Percentiles rank a stretch among this genome's conserved stretches.
These are phyloP conservation scores for Macrotrachela quadricornifera DNA, from an alignment of 1,140 invertebrate genomes.

Conservation along the genomic window DNA sequence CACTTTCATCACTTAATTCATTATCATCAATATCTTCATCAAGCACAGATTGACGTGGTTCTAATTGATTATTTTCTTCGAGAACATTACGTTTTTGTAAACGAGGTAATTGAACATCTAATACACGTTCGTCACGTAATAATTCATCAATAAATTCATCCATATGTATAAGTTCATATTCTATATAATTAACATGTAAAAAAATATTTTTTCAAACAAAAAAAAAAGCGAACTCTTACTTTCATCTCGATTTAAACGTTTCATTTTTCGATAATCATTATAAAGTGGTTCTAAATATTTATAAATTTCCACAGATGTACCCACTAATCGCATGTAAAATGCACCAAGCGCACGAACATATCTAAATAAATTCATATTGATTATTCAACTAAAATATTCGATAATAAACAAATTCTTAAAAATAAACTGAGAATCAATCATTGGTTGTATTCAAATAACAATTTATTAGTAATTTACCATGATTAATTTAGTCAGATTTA, in stretches of 20 bases:
- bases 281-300: conserved; percentile 94
- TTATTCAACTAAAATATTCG: no score
- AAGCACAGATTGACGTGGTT: not conserved
- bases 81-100: conserved; percentile 70
- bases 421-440: no score
- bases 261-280: conserved; percentile 84
- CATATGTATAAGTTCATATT: conserved; percentile 62
- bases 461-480: no score
- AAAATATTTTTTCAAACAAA: no score
- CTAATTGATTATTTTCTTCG: conserved; percentile 41
- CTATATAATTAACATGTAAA: no score
- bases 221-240: conserved; percentile 13
- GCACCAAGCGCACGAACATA: conserved; percentile 84
- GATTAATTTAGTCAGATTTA: no score
- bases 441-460: no score
- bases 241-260: conserved; percentile 55
- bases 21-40: conserved; percentile 1
- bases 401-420: no score
- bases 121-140: conserved; percentile 66
- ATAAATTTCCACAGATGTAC: conserved; percentile 79
- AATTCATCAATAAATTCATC: conserved; percentile 93
- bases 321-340: conserved; percentile 79
- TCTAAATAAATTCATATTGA: no score
- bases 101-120: conserved; percentile 83
- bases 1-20: conserved; percentile 2